Evolutionary conservation across 2,113 vertebrate genomes (phyloP).

Genomic region (Forbesichthys papilliferus): DNA sequence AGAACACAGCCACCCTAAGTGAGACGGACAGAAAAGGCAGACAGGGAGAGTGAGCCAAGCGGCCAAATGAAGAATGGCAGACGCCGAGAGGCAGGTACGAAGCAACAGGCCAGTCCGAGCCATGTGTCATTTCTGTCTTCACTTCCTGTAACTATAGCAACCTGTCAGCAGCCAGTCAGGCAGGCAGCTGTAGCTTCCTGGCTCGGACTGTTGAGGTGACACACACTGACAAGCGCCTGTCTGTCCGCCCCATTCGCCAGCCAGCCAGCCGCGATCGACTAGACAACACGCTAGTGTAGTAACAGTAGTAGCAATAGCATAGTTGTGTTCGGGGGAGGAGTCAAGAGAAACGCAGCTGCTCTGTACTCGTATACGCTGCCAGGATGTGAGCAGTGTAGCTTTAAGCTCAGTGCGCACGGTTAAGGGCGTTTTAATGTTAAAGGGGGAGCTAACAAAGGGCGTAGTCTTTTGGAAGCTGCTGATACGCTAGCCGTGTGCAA

Average conservation of each 20-base stretch:
- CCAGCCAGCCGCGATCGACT: conserved; percentile 24
- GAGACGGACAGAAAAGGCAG: conserved; percentile 15
- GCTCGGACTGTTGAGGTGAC: conserved; percentile 72
- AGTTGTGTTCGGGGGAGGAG: too few relatives aligned
- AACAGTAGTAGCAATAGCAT: too few relatives aligned
- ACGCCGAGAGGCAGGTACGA: conserved; percentile 62
- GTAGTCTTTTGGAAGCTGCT: conserved; percentile 10
- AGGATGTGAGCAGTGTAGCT: conserved; percentile 36
- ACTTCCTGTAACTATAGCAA: conserved; percentile 83
- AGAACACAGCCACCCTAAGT: conserved; percentile 23
- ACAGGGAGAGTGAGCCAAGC: conserved; percentile 20
- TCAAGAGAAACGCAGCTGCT: too few relatives aligned
- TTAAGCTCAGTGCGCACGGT: neutral
- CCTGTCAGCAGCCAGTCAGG: conserved; percentile 78
- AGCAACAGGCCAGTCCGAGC: conserved; percentile 51
- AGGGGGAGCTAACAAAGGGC: conserved; percentile 2
- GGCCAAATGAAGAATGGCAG: conserved; percentile 38
- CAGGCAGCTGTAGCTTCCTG: conserved; percentile 75
- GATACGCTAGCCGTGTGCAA: conserved; percentile 7
- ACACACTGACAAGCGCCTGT: conserved; percentile 59
- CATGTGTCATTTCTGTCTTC: conserved; percentile 76
- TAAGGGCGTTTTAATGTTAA: neutral
- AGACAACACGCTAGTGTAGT: neutral
- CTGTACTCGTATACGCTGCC: neutral
- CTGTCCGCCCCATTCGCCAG: conserved; percentile 31